A percentile compares a stretch with the other conserved stretches of the same genome.
phyloP scores from a whole-genome alignment of 2,113 vertebrate species.

The Caloenas nicobarica region DNA sequence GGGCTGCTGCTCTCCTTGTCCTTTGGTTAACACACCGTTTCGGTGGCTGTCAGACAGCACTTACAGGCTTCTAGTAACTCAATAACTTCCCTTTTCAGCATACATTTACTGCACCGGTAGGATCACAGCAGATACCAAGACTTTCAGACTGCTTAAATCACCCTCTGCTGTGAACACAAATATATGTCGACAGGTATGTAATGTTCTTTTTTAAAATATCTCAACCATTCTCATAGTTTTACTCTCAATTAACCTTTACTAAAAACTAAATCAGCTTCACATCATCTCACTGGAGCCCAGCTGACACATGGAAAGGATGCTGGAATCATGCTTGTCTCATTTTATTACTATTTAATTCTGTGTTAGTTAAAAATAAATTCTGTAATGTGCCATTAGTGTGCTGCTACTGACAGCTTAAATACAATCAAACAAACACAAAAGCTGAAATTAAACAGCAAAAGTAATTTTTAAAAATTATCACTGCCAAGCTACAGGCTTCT shows the following conservation, averaged over 20 bases:
- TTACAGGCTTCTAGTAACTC: background rate
- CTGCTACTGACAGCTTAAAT: conserved; percentile 17
- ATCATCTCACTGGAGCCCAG: background rate
- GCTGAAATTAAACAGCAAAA: background rate
- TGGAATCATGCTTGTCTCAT: background rate
- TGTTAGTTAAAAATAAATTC: conserved; percentile 27
- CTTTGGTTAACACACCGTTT: background rate
- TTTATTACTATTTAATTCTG: background rate
- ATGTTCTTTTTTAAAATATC: background rate
- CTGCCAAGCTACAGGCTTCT: background rate
- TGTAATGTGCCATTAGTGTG: background rate
- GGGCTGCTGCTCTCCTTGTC: background rate
- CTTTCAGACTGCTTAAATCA: background rate
- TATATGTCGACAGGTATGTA: background rate
- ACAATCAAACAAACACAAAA: background rate
- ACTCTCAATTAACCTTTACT: conserved; percentile 18
- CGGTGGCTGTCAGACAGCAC: background rate
- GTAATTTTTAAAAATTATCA: background rate
- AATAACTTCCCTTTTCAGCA: background rate
- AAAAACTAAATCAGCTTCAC: background rate
- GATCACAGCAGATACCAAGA: background rate
- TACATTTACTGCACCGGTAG: background rate
- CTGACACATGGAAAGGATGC: background rate
- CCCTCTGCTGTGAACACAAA: background rate
- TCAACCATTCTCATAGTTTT: background rate